These are phyloP conservation scores for Hirundo rustica DNA, from an alignment of 2,797 vertebrate genomes.

Conservation along the genomic window DNA sequence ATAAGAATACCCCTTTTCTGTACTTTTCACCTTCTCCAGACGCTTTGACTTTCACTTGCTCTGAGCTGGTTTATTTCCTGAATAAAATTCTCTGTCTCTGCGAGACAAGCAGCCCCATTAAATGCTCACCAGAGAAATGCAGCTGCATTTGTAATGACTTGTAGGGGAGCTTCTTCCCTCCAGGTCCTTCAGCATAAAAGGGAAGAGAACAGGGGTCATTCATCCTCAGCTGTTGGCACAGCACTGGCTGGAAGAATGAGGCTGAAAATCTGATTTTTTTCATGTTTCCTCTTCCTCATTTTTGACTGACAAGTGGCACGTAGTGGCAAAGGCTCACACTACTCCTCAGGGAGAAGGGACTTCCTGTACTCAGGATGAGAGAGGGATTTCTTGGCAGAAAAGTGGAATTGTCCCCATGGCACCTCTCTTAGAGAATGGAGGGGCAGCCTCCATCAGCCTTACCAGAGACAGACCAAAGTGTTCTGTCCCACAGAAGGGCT, in stretches of 20 bases:
- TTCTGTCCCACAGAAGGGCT: neutral
- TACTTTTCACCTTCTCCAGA: neutral
- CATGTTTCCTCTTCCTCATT: neutral
- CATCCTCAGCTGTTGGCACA: neutral
- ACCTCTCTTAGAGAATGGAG: neutral
- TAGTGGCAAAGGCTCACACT: neutral
- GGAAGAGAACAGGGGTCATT: neutral
- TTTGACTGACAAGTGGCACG: neutral
- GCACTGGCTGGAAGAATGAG: neutral
- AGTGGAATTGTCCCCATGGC: neutral
- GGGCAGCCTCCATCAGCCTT: neutral
- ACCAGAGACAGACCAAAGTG: neutral
- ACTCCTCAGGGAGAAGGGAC: neutral
- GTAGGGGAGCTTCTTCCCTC: neutral
- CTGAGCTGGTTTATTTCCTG: neutral
- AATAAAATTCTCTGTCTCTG: neutral
- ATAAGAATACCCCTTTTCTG: neutral
- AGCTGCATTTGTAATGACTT: neutral
- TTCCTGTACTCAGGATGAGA: neutral
- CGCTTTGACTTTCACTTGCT: neutral
- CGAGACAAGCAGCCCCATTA: neutral
- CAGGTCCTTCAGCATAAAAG: neutral
- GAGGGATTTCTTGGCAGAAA: neutral
- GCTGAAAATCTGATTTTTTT: neutral
- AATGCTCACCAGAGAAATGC: neutral